These are phyloP conservation scores for Bombus waltoni DNA, from an alignment of 1,140 invertebrate genomes.

Conservation along the genomic window DNA sequence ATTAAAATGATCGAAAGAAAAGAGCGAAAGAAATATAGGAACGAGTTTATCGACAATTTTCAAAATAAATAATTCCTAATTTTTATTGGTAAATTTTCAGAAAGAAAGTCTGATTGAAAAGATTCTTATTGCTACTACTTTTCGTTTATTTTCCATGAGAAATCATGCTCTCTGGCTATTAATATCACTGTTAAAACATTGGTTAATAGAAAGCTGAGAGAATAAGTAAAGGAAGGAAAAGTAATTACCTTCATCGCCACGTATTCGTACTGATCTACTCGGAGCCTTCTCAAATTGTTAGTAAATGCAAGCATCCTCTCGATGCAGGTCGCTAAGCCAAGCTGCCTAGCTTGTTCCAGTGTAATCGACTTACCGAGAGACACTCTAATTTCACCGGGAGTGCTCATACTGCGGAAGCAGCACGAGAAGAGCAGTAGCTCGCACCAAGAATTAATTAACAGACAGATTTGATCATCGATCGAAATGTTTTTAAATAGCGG, in stretches of 20 bases:
- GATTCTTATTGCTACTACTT: no score
- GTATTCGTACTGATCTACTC: constrained; percentile 98
- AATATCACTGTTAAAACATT: background rate
- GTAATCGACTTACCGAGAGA: constrained; percentile 90
- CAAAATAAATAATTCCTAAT: no score
- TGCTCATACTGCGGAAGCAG: constrained; percentile 93
- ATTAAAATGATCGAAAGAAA: no score
- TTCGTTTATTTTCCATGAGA: rapidly evolving
- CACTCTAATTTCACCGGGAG: constrained; percentile 93
- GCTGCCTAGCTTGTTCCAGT: constrained; percentile 88
- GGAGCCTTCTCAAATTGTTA: constrained; percentile 93
- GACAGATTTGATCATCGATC: constrained; percentile 97
- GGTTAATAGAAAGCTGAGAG: background rate
- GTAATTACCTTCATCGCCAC: constrained; percentile 93
- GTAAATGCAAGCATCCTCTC: constrained; percentile 97
- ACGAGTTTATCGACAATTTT: no score
- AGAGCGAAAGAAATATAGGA: no score
- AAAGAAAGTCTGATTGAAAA: no score
- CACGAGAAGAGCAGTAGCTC: constrained; percentile 96
- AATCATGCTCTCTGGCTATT: no score
- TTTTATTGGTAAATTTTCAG: no score
- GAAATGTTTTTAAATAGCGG: constrained; percentile 98
- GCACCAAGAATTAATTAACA: constrained; percentile 99
- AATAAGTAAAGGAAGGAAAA: background rate
- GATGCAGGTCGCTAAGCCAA: constrained; percentile 91